These are phyloP conservation scores for Ictidomys tridecemlineatus DNA, from an alignment of 2,113 vertebrate genomes.

Conservation along the genomic window DNA sequence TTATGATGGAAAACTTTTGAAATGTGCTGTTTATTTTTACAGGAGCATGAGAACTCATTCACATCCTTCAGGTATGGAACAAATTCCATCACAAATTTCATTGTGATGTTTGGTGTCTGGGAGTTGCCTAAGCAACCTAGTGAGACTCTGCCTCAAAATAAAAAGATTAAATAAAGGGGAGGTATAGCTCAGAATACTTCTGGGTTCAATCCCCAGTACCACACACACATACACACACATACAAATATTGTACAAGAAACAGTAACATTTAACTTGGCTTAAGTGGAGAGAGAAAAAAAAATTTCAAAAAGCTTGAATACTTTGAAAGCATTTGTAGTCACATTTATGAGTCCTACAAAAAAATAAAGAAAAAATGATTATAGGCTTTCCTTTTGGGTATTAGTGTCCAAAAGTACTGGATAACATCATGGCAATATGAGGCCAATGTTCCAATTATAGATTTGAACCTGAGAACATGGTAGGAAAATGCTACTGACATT, in stretches of 20 bases:
- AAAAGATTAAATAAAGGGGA: no score
- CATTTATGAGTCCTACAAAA: neutral
- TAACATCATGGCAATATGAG: neutral
- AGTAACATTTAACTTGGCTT: constrained; percentile 40
- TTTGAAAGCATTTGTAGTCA: constrained; percentile 36
- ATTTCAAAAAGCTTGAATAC: constrained; percentile 24
- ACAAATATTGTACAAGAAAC: constrained; percentile 33
- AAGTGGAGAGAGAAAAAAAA: neutral
- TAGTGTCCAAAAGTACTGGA: neutral
- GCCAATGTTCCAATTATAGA: neutral
- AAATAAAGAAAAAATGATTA: neutral
- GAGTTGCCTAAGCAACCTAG: neutral
- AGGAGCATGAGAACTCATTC: constrained; percentile 67
- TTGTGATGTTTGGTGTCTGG: neutral
- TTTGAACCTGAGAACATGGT: neutral
- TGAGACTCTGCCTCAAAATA: no score
- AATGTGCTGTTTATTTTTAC: constrained; percentile 77
- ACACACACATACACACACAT: no score
- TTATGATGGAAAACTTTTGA: constrained; percentile 44
- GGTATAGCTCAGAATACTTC: no score
- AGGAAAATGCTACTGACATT: neutral
- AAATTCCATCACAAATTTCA: constrained; percentile 41
- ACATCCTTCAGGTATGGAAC: constrained; percentile 81
- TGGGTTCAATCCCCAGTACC: no score
- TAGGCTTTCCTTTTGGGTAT: neutral